Evolutionary conservation across 2,797 vertebrate genomes (phyloP).

Genomic region (Pagetopsis macropterus): DNA sequence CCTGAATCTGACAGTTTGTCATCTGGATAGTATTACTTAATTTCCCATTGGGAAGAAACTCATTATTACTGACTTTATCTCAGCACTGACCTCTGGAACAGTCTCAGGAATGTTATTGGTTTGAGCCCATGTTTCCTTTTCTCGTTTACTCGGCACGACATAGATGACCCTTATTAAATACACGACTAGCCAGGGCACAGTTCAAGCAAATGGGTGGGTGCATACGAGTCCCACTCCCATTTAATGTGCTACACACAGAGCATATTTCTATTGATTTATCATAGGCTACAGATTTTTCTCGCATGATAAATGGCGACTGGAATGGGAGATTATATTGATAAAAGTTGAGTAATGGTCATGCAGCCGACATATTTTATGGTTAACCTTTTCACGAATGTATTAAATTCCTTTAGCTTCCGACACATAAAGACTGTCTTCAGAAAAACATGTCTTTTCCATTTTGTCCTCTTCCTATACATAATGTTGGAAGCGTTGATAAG

Average conservation of each 20-base stretch:
- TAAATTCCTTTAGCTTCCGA: constrained; percentile 39
- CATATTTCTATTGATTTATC: constrained; percentile 71
- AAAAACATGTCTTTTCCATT: constrained; percentile 45
- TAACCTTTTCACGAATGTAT: constrained; percentile 57
- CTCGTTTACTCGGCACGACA: constrained; percentile 49
- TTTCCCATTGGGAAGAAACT: constrained; percentile 84
- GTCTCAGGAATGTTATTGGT: constrained; percentile 78
- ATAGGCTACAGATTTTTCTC: constrained; percentile 49
- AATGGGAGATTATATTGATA: constrained; percentile 68
- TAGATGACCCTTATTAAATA: constrained; percentile 69
- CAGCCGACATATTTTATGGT: constrained; percentile 35
- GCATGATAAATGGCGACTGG: constrained; percentile 62
- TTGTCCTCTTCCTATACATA: constrained; percentile 11
- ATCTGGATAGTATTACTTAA: constrained; percentile 84
- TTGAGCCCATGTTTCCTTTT: constrained; percentile 63
- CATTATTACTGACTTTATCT: constrained; percentile 84
- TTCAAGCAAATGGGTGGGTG: constrained; percentile 61
- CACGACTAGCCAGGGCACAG: constrained; percentile 59
- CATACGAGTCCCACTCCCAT: constrained; percentile 55
- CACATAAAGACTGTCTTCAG: constrained; percentile 25
- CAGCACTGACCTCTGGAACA: constrained; percentile 77
- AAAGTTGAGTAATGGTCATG: constrained; percentile 55
- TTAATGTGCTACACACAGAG: constrained; percentile 56
- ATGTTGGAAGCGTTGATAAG: constrained; percentile 32
- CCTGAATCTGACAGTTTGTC: constrained; percentile 83